A percentile compares a stretch with the other conserved stretches of the same genome.
Evolutionary conservation across 1,140 invertebrate species (phyloP).

Genomic region (Achroia grisella): DNA sequence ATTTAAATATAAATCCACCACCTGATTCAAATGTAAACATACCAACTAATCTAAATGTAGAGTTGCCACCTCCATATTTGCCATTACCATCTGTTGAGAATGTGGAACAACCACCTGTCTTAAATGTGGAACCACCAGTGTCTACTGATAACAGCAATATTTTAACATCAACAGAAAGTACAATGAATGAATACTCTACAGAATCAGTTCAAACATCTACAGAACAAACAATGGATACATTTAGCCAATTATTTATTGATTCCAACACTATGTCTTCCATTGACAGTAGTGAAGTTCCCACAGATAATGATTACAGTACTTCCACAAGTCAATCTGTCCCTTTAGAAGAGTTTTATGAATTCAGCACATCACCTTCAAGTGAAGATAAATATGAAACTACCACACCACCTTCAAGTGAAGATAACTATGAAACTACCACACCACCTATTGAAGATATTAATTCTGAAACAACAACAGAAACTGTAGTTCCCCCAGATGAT

Average conservation of each 20-base stretch:
- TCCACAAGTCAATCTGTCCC: not conserved
- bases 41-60: not conserved
- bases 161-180: too few species aligned
- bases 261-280: not conserved
- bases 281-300: constrained; percentile 1
- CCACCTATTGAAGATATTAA: too few species aligned
- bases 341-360: not conserved
- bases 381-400: not conserved
- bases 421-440: not conserved
- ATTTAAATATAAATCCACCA: not conserved
- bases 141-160: too few species aligned
- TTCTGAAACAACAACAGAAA: constrained; percentile 3
- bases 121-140: not conserved
- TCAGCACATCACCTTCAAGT: not conserved
- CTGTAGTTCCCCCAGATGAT: constrained; percentile 18
- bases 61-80: not conserved
- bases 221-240: too few species aligned
- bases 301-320: constrained; percentile 4
- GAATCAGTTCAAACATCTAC: too few species aligned
- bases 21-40: not conserved
- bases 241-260: too few species aligned
- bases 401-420: not conserved
- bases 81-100: not conserved
- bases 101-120: not conserved
- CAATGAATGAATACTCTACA: too few species aligned